Evolutionary conservation across 1,140 invertebrate genomes (phyloP).

Genomic region (Tribolium madens): DNA sequence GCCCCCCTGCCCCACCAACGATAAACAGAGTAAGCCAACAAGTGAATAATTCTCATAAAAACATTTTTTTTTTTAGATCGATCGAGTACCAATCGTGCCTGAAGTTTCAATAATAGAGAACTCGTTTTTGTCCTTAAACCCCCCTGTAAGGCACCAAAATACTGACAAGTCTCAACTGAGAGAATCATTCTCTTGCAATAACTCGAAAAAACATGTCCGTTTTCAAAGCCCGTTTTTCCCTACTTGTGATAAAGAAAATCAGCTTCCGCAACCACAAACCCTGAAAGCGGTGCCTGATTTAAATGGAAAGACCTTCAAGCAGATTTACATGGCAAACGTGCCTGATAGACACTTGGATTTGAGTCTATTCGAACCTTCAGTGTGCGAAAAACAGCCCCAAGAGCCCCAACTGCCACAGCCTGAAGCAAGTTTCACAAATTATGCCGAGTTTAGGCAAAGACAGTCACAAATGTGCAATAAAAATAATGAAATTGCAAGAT

Average conservation of each 20-base stretch:
- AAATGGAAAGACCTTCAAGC: conserved; percentile 53
- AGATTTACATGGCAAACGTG: conserved; percentile 63
- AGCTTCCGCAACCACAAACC: conserved; percentile 21
- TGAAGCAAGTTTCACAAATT: too few relatives aligned
- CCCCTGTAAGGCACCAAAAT: conserved; percentile 20
- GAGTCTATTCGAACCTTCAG: conserved; percentile 59
- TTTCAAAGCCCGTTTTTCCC: background rate
- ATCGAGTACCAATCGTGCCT: conserved; percentile 55
- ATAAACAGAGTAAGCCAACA: conserved; percentile 54
- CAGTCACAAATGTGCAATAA: background rate
- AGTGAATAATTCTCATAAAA: conserved; percentile 25
- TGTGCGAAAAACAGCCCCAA: too few relatives aligned
- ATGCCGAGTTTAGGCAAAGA: background rate
- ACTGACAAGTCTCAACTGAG: conserved; percentile 53
- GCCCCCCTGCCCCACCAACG: conserved; percentile 53
- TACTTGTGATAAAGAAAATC: background rate
- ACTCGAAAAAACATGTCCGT: conserved; percentile 17
- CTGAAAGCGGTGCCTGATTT: conserved; percentile 13
- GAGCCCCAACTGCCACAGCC: too few relatives aligned
- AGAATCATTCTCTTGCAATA: conserved; percentile 41
- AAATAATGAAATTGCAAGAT: background rate
- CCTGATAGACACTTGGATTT: conserved; percentile 63
- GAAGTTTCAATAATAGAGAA: conserved; percentile 59
- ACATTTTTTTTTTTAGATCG: conserved; percentile 50
- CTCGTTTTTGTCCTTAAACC: conserved; percentile 23